Conservation (phyloP, 2,797 vertebrate species). For the Naso thynnoides region DNA sequence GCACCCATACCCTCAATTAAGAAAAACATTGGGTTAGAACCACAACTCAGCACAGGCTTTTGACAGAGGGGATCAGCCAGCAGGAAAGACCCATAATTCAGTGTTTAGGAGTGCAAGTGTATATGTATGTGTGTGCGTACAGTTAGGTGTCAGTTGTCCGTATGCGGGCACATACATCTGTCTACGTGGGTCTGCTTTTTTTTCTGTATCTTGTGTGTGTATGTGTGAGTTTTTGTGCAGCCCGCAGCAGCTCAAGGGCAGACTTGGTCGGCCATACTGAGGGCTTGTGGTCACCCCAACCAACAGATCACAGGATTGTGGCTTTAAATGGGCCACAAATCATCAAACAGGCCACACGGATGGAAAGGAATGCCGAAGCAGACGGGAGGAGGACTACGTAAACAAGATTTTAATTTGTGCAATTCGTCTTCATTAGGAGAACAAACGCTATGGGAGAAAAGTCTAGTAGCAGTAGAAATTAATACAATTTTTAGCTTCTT, state of each 20-base stretch:
- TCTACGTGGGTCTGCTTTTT: constrained; percentile 1
- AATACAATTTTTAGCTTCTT: constrained; percentile 7
- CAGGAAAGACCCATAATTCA: constrained; percentile 60
- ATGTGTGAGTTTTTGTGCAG: constrained; percentile 31
- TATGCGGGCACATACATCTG: constrained; percentile 38
- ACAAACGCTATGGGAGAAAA: constrained; percentile 20
- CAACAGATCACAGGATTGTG: constrained; percentile 75
- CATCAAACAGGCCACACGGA: constrained; percentile 70
- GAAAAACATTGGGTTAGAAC: constrained; percentile 78
- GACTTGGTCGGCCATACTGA: constrained; percentile 57
- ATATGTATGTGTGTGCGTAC: constrained; percentile 22
- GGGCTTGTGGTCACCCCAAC: constrained; percentile 69
- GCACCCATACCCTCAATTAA: constrained; percentile 76
- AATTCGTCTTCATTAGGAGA: constrained; percentile 51
- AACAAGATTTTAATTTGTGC: constrained; percentile 62
- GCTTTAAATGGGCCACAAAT: constrained; percentile 76
- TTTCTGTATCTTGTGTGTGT: constrained; percentile 22
- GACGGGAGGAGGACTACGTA: constrained; percentile 58
- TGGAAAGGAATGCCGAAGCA: constrained; percentile 60
- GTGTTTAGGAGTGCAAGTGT: constrained; percentile 19
- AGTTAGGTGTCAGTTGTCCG: constrained; percentile 43
- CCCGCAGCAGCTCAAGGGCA: constrained; percentile 58
- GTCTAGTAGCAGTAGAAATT: constrained; percentile 1
- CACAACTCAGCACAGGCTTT: constrained; percentile 58
- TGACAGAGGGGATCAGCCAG: constrained; percentile 55